phyloP scores from a whole-genome alignment of 1,140 invertebrate genomes.

The Nebria ingens region DNA sequence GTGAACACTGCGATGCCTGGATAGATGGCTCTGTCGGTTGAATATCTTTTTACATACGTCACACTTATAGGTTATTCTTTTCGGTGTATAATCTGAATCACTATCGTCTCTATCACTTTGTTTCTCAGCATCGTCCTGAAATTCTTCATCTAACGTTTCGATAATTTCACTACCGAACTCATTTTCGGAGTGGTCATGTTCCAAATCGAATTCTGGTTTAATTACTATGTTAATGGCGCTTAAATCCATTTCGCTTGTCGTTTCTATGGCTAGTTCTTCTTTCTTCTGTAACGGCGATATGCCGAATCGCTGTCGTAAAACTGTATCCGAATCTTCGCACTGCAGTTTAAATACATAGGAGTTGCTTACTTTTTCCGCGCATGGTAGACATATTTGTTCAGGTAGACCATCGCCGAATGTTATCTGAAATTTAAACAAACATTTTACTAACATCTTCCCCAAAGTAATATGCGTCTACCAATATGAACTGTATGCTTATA shows the following conservation, averaged over 20 bases:
- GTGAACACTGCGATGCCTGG: slow-evolving; percentile 19
- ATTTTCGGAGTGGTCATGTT: slow-evolving; percentile 9
- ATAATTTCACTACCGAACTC: background rate
- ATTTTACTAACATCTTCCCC: too few relatives aligned
- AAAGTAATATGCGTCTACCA: too few relatives aligned
- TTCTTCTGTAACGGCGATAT: slow-evolving; percentile 16
- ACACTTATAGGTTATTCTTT: slow-evolving; percentile 12
- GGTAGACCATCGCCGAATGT: slow-evolving; percentile 50
- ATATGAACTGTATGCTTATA: too few relatives aligned
- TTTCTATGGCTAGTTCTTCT: background rate
- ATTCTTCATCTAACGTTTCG: slow-evolving; percentile 11
- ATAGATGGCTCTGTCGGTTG: slow-evolving; percentile 13
- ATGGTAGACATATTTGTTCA: slow-evolving; percentile 46
- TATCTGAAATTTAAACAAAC: slow-evolving; percentile 32
- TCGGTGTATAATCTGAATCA: slow-evolving; percentile 15
- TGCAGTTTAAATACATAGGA: slow-evolving; percentile 52
- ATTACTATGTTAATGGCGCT: slow-evolving; percentile 14
- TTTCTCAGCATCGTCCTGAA: slow-evolving; percentile 14
- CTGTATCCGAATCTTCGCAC: slow-evolving; percentile 48
- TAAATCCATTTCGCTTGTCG: background rate
- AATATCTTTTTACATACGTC: slow-evolving; percentile 14
- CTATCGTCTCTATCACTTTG: slow-evolving; percentile 12
- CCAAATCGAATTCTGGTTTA: slow-evolving; percentile 18
- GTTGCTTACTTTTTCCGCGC: slow-evolving; percentile 47
- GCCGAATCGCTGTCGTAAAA: slow-evolving; percentile 42